A percentile compares a stretch with the other conserved stretches of the same genome.
These are phyloP conservation scores for Sebastes minor DNA, from an alignment of 2,797 vertebrate genomes.

Conservation along the genomic window DNA sequence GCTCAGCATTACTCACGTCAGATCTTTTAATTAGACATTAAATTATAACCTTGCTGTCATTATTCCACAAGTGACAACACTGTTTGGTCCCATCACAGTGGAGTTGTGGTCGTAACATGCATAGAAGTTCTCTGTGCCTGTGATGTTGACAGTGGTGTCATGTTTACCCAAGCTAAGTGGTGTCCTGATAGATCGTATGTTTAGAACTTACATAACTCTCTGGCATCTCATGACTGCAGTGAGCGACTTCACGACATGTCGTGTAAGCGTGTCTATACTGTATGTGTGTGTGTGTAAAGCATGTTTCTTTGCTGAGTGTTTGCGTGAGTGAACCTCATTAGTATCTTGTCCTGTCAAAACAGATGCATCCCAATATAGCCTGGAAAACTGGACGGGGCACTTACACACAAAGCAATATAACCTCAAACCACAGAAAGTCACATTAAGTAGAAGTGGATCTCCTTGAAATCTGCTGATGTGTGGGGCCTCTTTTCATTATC, in stretches of 20 bases:
- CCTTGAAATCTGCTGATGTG: conserved; percentile 13
- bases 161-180: conserved; percentile 55
- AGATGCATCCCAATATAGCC: conserved; percentile 46
- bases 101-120: neutral
- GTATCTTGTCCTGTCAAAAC: conserved; percentile 50
- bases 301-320: conserved; percentile 31
- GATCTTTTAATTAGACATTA: conserved; percentile 18
- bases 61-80: neutral
- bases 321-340: conserved; percentile 42
- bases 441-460: neutral
- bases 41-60: neutral
- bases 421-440: neutral
- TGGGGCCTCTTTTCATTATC: conserved; percentile 29
- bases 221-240: conserved; percentile 6
- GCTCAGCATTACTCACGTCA: neutral
- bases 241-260: neutral
- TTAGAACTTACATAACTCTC: conserved; percentile 39
- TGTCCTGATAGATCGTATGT: conserved; percentile 30
- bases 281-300: neutral
- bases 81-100: neutral
- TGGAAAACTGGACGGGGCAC: conserved; percentile 25
- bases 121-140: neutral
- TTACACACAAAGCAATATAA: neutral
- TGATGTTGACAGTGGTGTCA: conserved; percentile 27
- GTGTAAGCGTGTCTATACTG: neutral